Evolutionary conservation across 2,797 vertebrate genomes (phyloP).

Genomic region (Epinephelus awoara): DNA sequence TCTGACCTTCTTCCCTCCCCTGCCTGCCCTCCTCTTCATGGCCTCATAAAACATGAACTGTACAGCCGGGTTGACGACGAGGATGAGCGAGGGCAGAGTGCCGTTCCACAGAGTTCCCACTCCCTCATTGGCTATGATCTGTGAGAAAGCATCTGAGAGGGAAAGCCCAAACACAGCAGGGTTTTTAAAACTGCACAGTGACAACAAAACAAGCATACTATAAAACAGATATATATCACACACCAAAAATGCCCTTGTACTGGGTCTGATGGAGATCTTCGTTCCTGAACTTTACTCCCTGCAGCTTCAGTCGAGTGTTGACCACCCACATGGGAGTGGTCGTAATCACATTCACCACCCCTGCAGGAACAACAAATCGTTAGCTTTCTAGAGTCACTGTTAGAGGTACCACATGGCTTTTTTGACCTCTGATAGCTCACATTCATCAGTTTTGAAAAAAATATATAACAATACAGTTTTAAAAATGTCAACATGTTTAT

Average conservation of each 20-base stretch:
- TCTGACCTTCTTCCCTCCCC: conserved; percentile 79
- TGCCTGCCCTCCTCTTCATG: conserved; percentile 86
- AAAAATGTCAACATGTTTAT: not conserved
- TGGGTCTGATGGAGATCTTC: conserved; percentile 87
- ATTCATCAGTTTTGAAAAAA: not conserved
- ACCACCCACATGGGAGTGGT: conserved; percentile 92
- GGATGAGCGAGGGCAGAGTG: conserved; percentile 86
- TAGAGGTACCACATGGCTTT: not conserved
- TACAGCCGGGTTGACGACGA: conserved; percentile 88
- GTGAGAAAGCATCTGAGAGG: conserved; percentile 85
- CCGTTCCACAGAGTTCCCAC: conserved; percentile 86
- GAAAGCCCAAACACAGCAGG: not conserved
- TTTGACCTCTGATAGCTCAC: not conserved
- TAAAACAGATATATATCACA: conserved; percentile 13
- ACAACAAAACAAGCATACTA: not conserved
- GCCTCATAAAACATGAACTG: conserved; percentile 90
- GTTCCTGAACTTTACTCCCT: conserved; percentile 88
- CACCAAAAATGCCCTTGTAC: conserved; percentile 88
- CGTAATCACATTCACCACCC: conserved; percentile 87
- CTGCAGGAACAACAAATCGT: conserved; percentile 62
- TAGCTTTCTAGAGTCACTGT: not conserved
- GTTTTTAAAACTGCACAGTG: not conserved
- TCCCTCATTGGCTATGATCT: conserved; percentile 86
- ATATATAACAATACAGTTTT: no score
- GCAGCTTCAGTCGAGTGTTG: conserved; percentile 89